These are phyloP conservation scores for Tenthredo mesomela DNA, from an alignment of 2,888 invertebrate species.

Conservation along the genomic window DNA sequence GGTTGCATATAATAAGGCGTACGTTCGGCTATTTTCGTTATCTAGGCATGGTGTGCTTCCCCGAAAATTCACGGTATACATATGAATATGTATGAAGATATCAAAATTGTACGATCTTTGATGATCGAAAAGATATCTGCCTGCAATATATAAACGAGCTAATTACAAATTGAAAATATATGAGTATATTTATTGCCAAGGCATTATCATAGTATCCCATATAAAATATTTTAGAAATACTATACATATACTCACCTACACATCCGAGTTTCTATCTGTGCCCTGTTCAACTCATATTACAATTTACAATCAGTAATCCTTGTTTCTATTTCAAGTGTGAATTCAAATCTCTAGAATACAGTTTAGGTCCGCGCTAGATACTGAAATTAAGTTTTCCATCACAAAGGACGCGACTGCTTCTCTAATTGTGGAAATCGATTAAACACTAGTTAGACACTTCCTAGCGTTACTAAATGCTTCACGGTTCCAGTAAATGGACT, in stretches of 20 bases:
- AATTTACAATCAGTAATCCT: background rate
- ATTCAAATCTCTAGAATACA: background rate
- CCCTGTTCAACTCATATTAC: background rate
- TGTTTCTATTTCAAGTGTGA: background rate
- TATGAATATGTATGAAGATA: background rate
- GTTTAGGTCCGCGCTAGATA: background rate
- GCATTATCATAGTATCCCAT: background rate
- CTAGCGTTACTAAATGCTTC: background rate
- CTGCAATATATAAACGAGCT: conserved; percentile 25
- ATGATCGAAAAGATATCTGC: background rate
- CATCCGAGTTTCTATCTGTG: background rate
- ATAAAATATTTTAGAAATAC: background rate
- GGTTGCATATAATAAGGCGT: too few relatives aligned
- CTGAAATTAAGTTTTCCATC: background rate
- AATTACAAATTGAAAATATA: background rate
- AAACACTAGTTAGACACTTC: background rate
- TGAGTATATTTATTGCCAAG: conserved; percentile 1
- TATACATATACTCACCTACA: background rate
- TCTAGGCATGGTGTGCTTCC: too few relatives aligned
- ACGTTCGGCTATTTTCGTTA: too few relatives aligned
- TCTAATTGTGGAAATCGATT: background rate
- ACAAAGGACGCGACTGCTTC: background rate
- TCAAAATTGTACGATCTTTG: background rate
- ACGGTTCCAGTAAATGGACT: background rate
- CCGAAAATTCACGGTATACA: too few relatives aligned